Conservation (phyloP, 2,113 vertebrate genomes). For the Podocnemis expansa region DNA sequence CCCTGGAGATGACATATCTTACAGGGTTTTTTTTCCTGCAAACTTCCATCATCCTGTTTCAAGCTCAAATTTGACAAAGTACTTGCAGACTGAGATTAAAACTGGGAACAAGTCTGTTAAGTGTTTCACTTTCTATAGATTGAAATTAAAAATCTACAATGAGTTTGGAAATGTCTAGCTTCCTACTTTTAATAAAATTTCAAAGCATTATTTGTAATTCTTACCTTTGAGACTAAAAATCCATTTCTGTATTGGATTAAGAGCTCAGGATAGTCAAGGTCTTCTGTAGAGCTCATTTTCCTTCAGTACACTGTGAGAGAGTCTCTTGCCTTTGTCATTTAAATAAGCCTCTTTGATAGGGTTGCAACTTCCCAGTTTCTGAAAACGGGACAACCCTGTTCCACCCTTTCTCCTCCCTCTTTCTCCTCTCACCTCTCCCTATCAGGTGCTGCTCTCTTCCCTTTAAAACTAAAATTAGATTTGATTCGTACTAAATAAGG, state of each 20-base stretch:
- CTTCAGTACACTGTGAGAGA: not conserved
- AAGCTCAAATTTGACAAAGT: not conserved
- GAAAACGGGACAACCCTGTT: too few relatives aligned
- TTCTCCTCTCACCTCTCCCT: too few relatives aligned
- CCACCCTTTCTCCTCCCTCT: too few relatives aligned
- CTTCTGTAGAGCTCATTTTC: constrained; percentile 64
- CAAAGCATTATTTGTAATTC: not conserved
- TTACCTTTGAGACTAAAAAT: constrained; percentile 92
- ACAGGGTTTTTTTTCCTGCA: not conserved
- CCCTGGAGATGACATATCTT: not conserved
- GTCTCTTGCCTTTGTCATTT: not conserved
- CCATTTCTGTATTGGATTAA: constrained; percentile 84
- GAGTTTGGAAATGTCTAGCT: not conserved
- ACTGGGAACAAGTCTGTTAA: not conserved
- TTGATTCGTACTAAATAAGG: too few relatives aligned
- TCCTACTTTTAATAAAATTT: not conserved
- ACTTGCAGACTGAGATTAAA: not conserved
- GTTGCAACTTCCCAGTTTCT: too few relatives aligned
- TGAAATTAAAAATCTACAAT: not conserved
- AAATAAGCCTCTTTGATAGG: constrained; percentile 20
- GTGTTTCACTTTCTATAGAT: not conserved
- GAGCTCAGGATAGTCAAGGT: constrained; percentile 71
- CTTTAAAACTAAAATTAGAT: too few relatives aligned
- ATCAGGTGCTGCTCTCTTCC: too few relatives aligned
- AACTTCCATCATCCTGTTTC: not conserved